Base-by-base conservation (phyloP, 2,888 invertebrate genomes). In the Tetragonisca angustula region DNA sequence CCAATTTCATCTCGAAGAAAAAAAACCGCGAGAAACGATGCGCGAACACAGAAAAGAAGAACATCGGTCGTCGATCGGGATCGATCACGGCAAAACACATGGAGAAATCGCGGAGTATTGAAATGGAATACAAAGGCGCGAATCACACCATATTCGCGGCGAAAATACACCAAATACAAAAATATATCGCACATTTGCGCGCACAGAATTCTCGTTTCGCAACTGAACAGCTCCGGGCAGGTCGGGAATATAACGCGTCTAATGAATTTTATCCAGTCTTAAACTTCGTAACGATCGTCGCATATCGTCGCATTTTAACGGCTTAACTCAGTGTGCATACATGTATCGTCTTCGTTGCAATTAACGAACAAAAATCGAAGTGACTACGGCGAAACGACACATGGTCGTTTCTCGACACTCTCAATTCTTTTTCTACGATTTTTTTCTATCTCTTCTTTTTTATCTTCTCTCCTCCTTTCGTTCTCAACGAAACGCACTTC, bases 211-310 rank as follows among this genome's bases (percentile, higher is more conserved):
- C 24, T 79, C 54, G 76, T 82, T 43, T 43, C 75, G 82, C 76
- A 76, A 74, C 75, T 21, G 69, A 61, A 83, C 59, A 76, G 74
- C 56, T 79, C 71, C 61, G 56, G 88, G 70, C 11, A 43, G 43
- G 9, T 81, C 77, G 65, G 68, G 19, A 80, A 79, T 64, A 43
- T 43, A 43, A 74, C 73, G 75, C 73, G 79, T 61, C 65, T 79
- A 75, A 79, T 84, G 13, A 65, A 27, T 87, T 75, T 61, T 83
- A 81, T 76, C 83, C 88, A 89, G 88, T 90, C 88, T 90, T 86
- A 88, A 88, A 79, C 82, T 80, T 78, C 64, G 59, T 85, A 81
- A 87, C 73, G 43, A 43, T 43, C 43, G 43, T 43, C 43, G 43
- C 43, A 32, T 61, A 56, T 36, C 62, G 62, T 69, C 82, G 52